phyloP scores from a whole-genome alignment of 2,888 invertebrate genomes.

The Volucella zonaria region DNA sequence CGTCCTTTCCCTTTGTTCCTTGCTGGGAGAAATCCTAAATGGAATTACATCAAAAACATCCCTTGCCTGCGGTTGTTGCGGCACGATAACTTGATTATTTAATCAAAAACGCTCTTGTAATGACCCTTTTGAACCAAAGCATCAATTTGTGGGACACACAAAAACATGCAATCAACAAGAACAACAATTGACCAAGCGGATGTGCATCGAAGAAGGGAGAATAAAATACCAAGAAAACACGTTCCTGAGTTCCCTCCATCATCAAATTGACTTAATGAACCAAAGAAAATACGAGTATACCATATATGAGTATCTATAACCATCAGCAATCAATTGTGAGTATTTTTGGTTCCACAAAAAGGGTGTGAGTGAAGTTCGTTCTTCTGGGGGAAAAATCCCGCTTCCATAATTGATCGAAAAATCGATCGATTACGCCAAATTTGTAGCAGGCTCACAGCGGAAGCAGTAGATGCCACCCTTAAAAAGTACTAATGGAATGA shows the following conservation, averaged over 20 bases:
- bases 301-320: constrained; percentile 1
- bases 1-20: not conserved
- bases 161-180: too few species aligned
- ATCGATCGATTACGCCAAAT: constrained; percentile 48
- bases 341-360: not conserved
- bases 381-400: too few species aligned
- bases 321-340: constrained; percentile 25
- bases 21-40: constrained; percentile 7
- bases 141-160: constrained; percentile 2
- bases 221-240: constrained; percentile 32
- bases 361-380: not conserved
- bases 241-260: constrained; percentile 32
- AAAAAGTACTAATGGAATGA: not conserved
- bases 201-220: constrained; percentile 34
- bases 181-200: constrained; percentile 36
- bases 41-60: constrained; percentile 20
- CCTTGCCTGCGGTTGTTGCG: constrained; percentile 24
- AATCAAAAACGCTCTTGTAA: constrained; percentile 1
- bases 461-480: not conserved
- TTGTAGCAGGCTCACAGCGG: constrained; percentile 25
- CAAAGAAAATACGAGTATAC: constrained; percentile 5
- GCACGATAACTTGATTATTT: constrained; percentile 9
- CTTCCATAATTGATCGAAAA: constrained; percentile 1
- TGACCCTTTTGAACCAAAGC: constrained; percentile 6
- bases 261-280: constrained; percentile 59